Evolutionary conservation across 2,113 vertebrate genomes (phyloP).

Genomic region (Atractosteus spatula): DNA sequence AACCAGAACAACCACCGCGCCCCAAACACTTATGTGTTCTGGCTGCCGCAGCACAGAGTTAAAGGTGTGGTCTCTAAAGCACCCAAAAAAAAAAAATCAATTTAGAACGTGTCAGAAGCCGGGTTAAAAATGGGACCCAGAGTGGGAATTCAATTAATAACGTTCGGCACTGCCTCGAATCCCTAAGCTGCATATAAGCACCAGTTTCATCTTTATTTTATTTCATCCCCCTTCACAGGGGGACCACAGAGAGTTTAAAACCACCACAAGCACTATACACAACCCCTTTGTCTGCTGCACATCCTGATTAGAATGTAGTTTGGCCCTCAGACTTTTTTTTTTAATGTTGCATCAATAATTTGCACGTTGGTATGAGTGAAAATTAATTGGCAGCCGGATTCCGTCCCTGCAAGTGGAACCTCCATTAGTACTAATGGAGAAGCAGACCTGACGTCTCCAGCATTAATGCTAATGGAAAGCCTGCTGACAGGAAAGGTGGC

Average conservation of each 20-base stretch:
- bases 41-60: not conserved
- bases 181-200: not conserved
- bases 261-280: constrained; percentile 5
- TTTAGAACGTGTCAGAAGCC: not conserved
- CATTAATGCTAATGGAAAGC: constrained; percentile 49
- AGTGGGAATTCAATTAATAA: constrained; percentile 5
- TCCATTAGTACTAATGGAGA: constrained; percentile 49
- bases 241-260: constrained; percentile 5
- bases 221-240: constrained; percentile 1
- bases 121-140: constrained; percentile 7
- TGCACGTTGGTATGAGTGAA: constrained; percentile 28
- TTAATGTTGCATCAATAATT: constrained; percentile 37
- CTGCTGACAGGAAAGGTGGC: constrained; percentile 48
- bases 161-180: constrained; percentile 1
- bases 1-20: not conserved
- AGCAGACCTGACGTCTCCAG: constrained; percentile 46
- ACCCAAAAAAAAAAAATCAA: not conserved
- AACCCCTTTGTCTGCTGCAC: not conserved
- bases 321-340: constrained; percentile 7
- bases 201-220: constrained; percentile 12
- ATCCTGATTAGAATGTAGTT: constrained; percentile 23
- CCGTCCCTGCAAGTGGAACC: constrained; percentile 27
- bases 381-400: constrained; percentile 23
- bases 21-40: not conserved
- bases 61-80: not conserved